These are phyloP conservation scores for Sturnira hondurensis DNA, from an alignment of 2,113 vertebrate genomes.

Conservation along the genomic window DNA sequence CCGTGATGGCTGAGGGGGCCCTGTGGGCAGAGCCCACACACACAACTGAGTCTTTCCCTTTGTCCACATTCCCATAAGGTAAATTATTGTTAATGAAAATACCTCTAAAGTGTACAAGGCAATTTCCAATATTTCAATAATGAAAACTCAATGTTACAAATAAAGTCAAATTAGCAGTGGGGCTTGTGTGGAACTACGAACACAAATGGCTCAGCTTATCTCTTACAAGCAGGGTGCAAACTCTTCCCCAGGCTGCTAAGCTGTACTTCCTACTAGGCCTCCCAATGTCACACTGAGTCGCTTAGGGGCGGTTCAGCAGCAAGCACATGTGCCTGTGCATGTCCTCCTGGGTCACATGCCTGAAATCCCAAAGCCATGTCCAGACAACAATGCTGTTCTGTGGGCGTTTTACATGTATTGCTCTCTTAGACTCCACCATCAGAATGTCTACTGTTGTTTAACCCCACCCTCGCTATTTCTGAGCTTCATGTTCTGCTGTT, in stretches of 20 bases:
- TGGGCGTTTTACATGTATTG: background rate
- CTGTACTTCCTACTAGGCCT: background rate
- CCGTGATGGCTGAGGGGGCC: too few relatives aligned
- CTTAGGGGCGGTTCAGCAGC: background rate
- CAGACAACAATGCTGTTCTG: background rate
- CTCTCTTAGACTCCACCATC: background rate
- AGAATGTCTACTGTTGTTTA: background rate
- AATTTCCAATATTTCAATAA: conserved; percentile 1
- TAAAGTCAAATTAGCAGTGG: background rate
- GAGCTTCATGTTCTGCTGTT: background rate
- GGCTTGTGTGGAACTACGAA: background rate
- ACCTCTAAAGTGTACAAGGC: background rate
- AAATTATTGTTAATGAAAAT: conserved; percentile 5
- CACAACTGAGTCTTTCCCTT: background rate
- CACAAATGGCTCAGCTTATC: background rate
- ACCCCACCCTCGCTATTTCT: background rate
- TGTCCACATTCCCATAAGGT: background rate
- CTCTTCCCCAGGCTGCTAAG: background rate
- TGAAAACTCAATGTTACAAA: background rate
- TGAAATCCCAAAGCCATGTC: background rate
- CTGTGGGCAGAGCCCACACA: too few relatives aligned
- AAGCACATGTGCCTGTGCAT: background rate
- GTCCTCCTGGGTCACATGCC: background rate
- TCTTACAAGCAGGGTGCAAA: background rate
- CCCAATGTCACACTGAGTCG: background rate